Percentiles rank a stretch among this genome's conserved stretches.
These are phyloP conservation scores for Drosophila rubida DNA, from an alignment of 2,888 invertebrate genomes.

Conservation along the genomic window DNA sequence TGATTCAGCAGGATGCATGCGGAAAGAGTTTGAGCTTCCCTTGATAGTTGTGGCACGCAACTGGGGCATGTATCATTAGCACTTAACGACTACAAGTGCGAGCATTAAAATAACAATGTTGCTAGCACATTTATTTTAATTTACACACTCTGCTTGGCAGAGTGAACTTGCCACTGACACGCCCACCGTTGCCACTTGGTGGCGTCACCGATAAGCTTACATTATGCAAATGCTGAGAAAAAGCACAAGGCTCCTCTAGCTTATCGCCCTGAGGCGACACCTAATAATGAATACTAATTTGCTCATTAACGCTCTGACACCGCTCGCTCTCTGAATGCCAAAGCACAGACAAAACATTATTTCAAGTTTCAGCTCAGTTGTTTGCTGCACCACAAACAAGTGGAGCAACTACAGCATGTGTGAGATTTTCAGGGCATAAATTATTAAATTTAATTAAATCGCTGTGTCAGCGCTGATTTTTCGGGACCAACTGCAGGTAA, in stretches of 20 bases:
- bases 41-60: conserved; percentile 43
- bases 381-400: conserved; percentile 31
- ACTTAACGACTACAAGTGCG: conserved; percentile 40
- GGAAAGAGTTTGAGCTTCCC: background rate
- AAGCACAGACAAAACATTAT: conserved; percentile 45
- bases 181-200: conserved; percentile 37
- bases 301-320: conserved; percentile 71
- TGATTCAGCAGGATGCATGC: conserved; percentile 12
- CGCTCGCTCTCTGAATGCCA: conserved; percentile 7
- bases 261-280: conserved; percentile 54
- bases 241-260: conserved; percentile 14
- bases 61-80: conserved; percentile 42
- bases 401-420: conserved; percentile 23
- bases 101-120: conserved; percentile 56
- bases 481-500: background rate
- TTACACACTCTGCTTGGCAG: conserved; percentile 63
- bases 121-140: conserved; percentile 69
- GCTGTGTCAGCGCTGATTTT: conserved; percentile 53
- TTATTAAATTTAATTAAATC: conserved; percentile 84
- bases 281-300: conserved; percentile 81
- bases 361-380: conserved; percentile 57
- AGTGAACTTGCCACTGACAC: conserved; percentile 39
- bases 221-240: conserved; percentile 66
- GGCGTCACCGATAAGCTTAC: conserved; percentile 46
- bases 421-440: conserved; percentile 66